Evolutionary conservation across 92 coral and sea anemone genomes (phyloP).

Genomic region (Chrysogorgia sp.): DNA sequence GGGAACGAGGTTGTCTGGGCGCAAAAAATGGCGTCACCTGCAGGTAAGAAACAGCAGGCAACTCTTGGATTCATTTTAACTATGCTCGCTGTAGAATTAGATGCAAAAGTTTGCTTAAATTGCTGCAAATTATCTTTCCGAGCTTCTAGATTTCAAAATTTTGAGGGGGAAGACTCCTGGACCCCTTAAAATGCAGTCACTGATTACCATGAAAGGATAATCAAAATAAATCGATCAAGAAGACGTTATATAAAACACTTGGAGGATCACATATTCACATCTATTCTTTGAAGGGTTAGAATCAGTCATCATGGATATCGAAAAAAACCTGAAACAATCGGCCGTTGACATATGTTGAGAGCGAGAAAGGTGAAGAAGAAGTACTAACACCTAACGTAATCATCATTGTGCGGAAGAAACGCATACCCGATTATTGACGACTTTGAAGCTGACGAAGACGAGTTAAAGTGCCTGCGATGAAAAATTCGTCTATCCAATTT

Average conservation of each 20-base stretch:
- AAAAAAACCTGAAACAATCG: conserved; percentile 56
- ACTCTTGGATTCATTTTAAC: no score
- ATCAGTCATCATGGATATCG: conserved; percentile 50
- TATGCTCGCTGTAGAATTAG: no score
- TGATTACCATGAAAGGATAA: conserved; percentile 48
- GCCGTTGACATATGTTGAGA: conserved; percentile 56
- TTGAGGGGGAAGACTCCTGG: no score
- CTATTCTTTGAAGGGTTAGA: conserved; percentile 41
- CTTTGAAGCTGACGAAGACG: conserved; percentile 64
- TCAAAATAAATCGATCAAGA: conserved; percentile 57
- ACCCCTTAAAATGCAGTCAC: no score
- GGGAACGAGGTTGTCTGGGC: no score
- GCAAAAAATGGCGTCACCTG: no score
- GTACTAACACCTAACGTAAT: conserved; percentile 60
- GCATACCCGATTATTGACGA: conserved; percentile 61
- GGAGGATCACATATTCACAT: conserved; percentile 38
- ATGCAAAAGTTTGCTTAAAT: no score
- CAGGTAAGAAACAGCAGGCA: no score
- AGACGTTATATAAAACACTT: conserved; percentile 43
- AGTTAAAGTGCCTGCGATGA: conserved; percentile 61
- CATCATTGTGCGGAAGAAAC: conserved; percentile 67
- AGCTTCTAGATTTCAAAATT: no score
- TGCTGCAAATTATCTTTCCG: no score
- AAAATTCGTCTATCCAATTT: no score
- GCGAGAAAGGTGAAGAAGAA: conserved; percentile 50